Evolutionary conservation across 2,888 invertebrate genomes (phyloP).

Genomic region (Eremobia ochroleuca): DNA sequence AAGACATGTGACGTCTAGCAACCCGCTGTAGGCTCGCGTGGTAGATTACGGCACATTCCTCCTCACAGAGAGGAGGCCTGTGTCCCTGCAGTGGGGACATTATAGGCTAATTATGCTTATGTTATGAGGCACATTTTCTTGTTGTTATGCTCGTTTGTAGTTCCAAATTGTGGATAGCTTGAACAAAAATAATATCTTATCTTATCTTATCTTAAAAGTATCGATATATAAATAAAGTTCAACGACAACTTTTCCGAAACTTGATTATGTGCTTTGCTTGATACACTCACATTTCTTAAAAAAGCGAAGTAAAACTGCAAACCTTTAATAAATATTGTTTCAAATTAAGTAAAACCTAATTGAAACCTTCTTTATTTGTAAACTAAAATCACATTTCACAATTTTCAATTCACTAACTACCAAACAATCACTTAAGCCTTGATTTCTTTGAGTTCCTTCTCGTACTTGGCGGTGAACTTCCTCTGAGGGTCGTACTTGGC

Average conservation of each 20-base stretch:
- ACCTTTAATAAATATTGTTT: not conserved
- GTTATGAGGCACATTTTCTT: not conserved
- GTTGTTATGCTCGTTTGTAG: not conserved
- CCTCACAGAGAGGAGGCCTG: too few relatives aligned
- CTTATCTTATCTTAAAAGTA: too few relatives aligned
- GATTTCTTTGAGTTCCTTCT: slow-evolving; percentile 75
- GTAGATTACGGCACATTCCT: too few relatives aligned
- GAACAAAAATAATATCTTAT: too few relatives aligned
- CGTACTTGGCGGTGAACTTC: slow-evolving; percentile 79
- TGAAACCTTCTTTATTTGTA: slow-evolving; percentile 18
- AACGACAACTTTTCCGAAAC: not conserved
- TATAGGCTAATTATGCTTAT: too few relatives aligned
- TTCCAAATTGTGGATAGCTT: not conserved
- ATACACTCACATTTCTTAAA: not conserved
- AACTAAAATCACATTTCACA: slow-evolving; percentile 28
- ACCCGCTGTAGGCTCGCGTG: too few relatives aligned
- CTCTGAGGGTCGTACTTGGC: slow-evolving; percentile 82
- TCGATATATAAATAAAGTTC: not conserved
- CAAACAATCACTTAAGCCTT: slow-evolving; percentile 54
- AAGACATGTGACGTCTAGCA: too few relatives aligned
- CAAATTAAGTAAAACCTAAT: not conserved
- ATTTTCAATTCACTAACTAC: slow-evolving; percentile 11
- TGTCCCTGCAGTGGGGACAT: too few relatives aligned
- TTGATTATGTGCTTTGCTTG: not conserved
- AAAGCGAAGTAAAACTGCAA: slow-evolving; percentile 16